Base-by-base conservation (phyloP, 2,888 invertebrate genomes). In the Volucella bombylans region DNA sequence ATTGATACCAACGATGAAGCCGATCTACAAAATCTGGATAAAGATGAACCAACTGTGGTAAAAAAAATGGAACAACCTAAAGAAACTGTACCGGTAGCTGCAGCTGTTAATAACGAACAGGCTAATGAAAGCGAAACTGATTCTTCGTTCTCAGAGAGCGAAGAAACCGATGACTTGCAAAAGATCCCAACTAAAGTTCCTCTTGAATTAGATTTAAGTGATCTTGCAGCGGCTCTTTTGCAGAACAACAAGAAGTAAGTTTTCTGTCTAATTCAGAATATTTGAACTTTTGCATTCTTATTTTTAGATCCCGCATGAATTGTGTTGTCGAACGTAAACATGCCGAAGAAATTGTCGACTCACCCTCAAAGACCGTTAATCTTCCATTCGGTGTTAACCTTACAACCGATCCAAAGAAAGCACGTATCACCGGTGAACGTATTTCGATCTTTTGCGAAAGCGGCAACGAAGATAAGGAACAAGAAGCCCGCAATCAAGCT, bases 371-470 rank as follows among this genome's bases (percentile, higher is more conserved):
- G 90, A 94, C 93, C 6, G 92, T 95, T 54, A 92, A 93, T 65
- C 91, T 95, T 82, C 94, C 95, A 18, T 94, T 95, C 89, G 95
- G 95, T 86, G 92, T 94, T 64, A 95, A 95, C 89, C 90, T 95
- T 86, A 94, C 94, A 82, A 95, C 95, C 41, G 95, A 95, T 90
- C 95, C 95, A 8, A 93, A 95, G 88, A 94, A 94, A 89, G 94
- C 95, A 87, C 94, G 94, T 88, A 92, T 95, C 86, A 96, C 96
- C 79, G 97, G 97, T 10, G 97, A 97, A 92, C 94, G 96, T 78
- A 96, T 97, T 92, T 95, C 96, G 43, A 97, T 97, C 90, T 95
- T 96, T 90, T 97, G 97, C 90, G 96, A 97, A 90, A 96, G 96
- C 88, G 97, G 96, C 74, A 89, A 90, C 47, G 91, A 91, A 71